Conservation (phyloP, 2,113 vertebrate species). For the Petromus typicus region DNA sequence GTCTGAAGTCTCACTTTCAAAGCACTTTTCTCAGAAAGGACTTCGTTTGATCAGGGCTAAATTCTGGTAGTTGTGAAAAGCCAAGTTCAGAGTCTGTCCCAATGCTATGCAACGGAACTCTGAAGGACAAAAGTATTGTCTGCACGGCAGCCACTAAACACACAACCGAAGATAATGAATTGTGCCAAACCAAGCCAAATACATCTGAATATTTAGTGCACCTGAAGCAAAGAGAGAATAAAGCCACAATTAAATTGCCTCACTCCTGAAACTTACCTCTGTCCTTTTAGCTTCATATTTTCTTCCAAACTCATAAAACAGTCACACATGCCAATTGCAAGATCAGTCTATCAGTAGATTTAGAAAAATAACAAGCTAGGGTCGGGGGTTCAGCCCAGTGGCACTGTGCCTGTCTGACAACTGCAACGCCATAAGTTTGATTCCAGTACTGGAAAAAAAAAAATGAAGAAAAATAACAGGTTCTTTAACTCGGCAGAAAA, state of each 20-base stretch:
- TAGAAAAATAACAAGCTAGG: slow-evolving; percentile 36
- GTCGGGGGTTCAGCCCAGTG: too few relatives aligned
- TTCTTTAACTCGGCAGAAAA: slow-evolving; percentile 32
- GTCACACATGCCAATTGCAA: not conserved
- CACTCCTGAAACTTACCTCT: not conserved
- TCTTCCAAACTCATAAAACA: slow-evolving; percentile 56
- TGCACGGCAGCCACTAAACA: not conserved
- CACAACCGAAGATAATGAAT: slow-evolving; percentile 24
- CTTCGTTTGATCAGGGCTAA: not conserved
- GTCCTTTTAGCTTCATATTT: slow-evolving; percentile 47
- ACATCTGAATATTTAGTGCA: not conserved
- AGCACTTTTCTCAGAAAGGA: slow-evolving; percentile 79
- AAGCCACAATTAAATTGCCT: not conserved
- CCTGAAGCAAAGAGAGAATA: not conserved
- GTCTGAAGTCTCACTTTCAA: slow-evolving; percentile 92
- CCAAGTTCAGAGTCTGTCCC: not conserved
- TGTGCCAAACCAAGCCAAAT: not conserved
- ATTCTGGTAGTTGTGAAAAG: not conserved
- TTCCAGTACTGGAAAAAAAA: too few relatives aligned
- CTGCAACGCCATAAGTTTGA: too few relatives aligned
- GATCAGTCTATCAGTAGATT: not conserved
- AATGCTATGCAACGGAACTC: not conserved
- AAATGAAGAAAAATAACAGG: slow-evolving; percentile 7
- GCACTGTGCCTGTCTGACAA: too few relatives aligned
- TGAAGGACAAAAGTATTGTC: not conserved